These are phyloP conservation scores for Crossaster papposus DNA, from an alignment of 53 echinoderm and acorn worm species.

Conservation along the genomic window DNA sequence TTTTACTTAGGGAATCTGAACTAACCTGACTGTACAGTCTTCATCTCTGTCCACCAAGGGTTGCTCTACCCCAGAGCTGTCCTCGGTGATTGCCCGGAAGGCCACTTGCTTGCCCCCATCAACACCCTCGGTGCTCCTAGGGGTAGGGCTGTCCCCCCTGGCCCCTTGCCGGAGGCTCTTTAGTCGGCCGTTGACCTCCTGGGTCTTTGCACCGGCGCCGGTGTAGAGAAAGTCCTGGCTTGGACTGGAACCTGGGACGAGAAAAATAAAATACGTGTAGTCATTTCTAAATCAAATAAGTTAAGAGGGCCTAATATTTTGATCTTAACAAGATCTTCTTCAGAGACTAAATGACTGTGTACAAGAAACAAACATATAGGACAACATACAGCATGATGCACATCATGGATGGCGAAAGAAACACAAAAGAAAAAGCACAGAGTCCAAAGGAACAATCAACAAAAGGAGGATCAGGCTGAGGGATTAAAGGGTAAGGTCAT, in stretches of 20 bases:
- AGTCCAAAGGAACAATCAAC: too few species aligned
- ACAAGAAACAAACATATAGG: too few species aligned
- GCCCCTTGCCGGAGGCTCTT: conserved; percentile 20
- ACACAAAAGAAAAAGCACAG: too few species aligned
- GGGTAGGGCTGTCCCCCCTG: conserved; percentile 42
- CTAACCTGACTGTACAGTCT: conserved; percentile 72
- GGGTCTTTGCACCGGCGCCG: conserved; percentile 80
- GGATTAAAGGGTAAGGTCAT: too few species aligned
- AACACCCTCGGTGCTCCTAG: conserved; percentile 33
- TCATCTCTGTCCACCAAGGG: conserved; percentile 81
- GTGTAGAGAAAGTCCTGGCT: conserved; percentile 93
- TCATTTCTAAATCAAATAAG: too few species aligned
- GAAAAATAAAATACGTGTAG: too few species aligned
- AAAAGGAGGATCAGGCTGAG: too few species aligned
- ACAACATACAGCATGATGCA: too few species aligned
- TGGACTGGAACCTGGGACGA: conserved; percentile 77
- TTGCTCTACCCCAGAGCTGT: conserved; percentile 79
- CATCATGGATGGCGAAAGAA: too few species aligned
- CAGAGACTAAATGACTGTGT: too few species aligned
- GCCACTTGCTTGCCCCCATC: conserved; percentile 82
- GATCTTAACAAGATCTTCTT: too few species aligned
- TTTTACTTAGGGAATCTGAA: not conserved
- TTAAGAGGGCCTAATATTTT: too few species aligned
- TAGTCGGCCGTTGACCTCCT: conserved; percentile 35
- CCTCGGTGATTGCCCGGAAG: conserved; percentile 75